Evolutionary conservation across 2,888 invertebrate genomes (phyloP), one percentile per base, ranked within the genome.

Genomic region (Drosophila infuscata): DNA sequence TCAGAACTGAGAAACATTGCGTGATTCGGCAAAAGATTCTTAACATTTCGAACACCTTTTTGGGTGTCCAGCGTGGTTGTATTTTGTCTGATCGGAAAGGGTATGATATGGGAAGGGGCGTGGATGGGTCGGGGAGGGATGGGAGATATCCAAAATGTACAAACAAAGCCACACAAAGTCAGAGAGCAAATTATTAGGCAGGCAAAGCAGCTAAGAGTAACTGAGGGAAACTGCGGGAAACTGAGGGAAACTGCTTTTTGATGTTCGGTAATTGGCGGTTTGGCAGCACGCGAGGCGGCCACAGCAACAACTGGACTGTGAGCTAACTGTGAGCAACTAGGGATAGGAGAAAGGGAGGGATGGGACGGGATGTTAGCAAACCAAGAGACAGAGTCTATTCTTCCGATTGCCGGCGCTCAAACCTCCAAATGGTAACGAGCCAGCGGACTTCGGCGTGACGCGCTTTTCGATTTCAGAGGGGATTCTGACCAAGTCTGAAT

Each of bases 191-290:
- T 86, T 86, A 86, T 83, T 83, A 83, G 70, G 70, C 83, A 83
- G 75, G 65, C 87, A 73, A 63, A 70, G 30, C 72, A 63, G 57
- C 67, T 63, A 70, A 52, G 52, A 35, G 35, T 12, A 35, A 12
- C 35, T 35, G 12, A 35, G 35, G 35, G 12, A 35, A 35, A 35
- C 35, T 35, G 35, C 25, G 25, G 32, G 51, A 32, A 32, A 20
- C 74, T 77, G 71, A 76, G 78, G 84, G 81, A 84, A 87, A 89
- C 88, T 82, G 87, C 88, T 84, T 87, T 86, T 87, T 87, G 88
- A 87, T 87, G 89, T 87, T 87, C 79, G 82, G 87, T 87, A 87
- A 87, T 87, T 87, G 89, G 87, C 89, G 89, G 87, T 89, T 87
- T 87, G 87, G 89, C 88, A 87, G 85, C 87, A 87, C 87, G 87